phyloP scores from a whole-genome alignment of 2,888 invertebrate species.

The Pelosia muscerda region DNA sequence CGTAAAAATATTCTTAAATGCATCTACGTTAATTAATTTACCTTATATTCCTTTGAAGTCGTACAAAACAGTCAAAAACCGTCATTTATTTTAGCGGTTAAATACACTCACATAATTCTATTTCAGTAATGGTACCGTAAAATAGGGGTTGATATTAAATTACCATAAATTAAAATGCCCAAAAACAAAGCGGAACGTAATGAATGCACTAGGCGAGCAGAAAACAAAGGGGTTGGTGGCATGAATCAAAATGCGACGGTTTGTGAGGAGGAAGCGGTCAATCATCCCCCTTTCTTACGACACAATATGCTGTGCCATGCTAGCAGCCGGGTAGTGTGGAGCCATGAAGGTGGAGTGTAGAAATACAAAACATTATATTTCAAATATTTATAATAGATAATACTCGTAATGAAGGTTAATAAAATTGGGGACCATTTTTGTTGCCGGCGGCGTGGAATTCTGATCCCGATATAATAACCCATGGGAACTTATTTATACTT shows the following conservation, averaged over 20 bases:
- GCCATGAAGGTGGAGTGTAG: constrained; percentile 32
- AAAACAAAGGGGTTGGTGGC: constrained; percentile 62
- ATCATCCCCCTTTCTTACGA: constrained; percentile 78
- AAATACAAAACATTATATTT: no score
- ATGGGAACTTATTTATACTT: no score
- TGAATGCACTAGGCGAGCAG: constrained; percentile 64
- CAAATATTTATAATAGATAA: no score
- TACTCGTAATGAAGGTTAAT: no score
- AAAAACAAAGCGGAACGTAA: constrained; percentile 56
- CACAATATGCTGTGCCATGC: constrained; percentile 57
- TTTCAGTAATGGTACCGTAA: constrained; percentile 27
- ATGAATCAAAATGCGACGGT: constrained; percentile 77
- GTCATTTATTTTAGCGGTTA: constrained; percentile 1
- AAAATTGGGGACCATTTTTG: no score
- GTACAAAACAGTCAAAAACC: background rate
- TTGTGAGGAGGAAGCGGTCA: constrained; percentile 81
- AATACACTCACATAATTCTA: constrained; percentile 21
- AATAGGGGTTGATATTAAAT: constrained; percentile 58
- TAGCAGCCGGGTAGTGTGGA: constrained; percentile 42
- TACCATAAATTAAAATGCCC: constrained; percentile 63
- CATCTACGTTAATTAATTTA: background rate
- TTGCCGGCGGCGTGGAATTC: no score
- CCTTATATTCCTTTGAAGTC: background rate
- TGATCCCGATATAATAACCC: no score
- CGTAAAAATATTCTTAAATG: no score